Conservation (phyloP, 1,140 invertebrate species). For the Diorhabda elongata region DNA sequence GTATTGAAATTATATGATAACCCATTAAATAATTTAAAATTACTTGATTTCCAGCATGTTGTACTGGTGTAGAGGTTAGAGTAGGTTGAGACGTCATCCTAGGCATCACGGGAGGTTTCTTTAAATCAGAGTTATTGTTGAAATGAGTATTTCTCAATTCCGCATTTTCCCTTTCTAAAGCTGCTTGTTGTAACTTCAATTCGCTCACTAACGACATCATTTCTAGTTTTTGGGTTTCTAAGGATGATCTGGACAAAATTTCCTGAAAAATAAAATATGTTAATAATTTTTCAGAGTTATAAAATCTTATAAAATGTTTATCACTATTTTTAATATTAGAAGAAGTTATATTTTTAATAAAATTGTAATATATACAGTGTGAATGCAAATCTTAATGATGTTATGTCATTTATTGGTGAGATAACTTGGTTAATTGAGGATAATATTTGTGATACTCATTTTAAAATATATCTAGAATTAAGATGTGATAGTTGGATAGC, state of each 20-base stretch:
- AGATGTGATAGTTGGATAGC: too few species aligned
- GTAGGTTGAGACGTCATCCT: constrained; percentile 44
- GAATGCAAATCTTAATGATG: too few species aligned
- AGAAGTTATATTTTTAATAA: too few species aligned
- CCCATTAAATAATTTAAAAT: background rate
- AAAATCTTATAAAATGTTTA: too few species aligned
- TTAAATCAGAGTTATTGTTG: constrained; percentile 40
- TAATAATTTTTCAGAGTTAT: too few species aligned
- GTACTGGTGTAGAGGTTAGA: constrained; percentile 43
- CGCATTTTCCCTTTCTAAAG: constrained; percentile 78
- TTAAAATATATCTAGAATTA: too few species aligned
- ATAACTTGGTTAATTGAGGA: too few species aligned
- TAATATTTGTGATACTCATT: too few species aligned
- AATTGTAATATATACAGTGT: too few species aligned
- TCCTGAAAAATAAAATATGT: constrained; percentile 56
- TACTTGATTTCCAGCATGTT: constrained; percentile 44
- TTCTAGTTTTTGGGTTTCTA: constrained; percentile 92
- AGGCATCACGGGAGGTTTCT: constrained; percentile 50
- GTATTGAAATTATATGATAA: too few species aligned
- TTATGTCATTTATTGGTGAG: too few species aligned
- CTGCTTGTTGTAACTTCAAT: constrained; percentile 77
- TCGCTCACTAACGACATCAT: constrained; percentile 86
- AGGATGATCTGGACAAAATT: constrained; percentile 76
- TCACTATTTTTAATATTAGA: too few species aligned
- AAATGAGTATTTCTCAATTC: constrained; percentile 56